These are phyloP conservation scores for Drosophila robusta DNA, from an alignment of 2,888 invertebrate species.

Conservation along the genomic window DNA sequence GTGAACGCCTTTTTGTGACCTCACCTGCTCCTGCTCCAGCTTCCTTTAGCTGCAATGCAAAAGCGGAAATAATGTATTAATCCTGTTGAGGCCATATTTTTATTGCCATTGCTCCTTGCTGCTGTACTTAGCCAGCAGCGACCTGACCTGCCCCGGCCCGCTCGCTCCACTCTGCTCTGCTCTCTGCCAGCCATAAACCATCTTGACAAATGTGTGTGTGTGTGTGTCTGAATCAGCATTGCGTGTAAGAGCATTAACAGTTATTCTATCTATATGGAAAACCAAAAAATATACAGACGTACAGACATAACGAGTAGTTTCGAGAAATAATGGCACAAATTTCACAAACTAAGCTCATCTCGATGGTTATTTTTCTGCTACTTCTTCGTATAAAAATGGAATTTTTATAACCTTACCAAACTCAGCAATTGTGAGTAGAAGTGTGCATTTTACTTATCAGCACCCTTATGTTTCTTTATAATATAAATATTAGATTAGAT, in stretches of 20 bases:
- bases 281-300: constrained; percentile 23
- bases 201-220: constrained; percentile 49
- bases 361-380: too few relatives aligned
- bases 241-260: constrained; percentile 45
- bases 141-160: not conserved
- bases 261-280: constrained; percentile 52
- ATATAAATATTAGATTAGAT: too few relatives aligned
- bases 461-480: too few relatives aligned
- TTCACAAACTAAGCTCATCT: too few relatives aligned
- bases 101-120: constrained; percentile 78
- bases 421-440: too few relatives aligned
- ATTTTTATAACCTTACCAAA: too few relatives aligned
- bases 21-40: constrained; percentile 38
- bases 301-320: not conserved
- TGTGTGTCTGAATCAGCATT: constrained; percentile 48
- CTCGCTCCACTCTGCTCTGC: not conserved
- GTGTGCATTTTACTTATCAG: too few relatives aligned
- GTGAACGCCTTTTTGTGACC: constrained; percentile 40
- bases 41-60: constrained; percentile 46
- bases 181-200: constrained; percentile 45
- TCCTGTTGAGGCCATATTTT: constrained; percentile 85
- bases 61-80: constrained; percentile 83
- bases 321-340: not conserved
- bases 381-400: too few relatives aligned
- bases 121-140: constrained; percentile 41